Base-by-base conservation (phyloP, 2,113 vertebrate species). In the Zosterops pallidus region DNA sequence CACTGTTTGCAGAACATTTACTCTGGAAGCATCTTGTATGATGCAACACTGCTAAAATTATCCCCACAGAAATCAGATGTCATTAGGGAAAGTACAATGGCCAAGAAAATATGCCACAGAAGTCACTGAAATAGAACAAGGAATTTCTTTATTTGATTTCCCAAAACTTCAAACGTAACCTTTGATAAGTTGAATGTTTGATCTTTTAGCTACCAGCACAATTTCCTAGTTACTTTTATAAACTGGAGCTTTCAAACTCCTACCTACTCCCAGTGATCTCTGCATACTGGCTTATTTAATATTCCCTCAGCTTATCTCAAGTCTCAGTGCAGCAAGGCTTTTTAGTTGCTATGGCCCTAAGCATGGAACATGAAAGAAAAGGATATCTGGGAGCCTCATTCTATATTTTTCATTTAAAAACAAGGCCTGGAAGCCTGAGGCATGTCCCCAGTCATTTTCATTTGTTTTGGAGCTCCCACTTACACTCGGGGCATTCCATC, bases 151-250 rank as follows among this genome's bases (percentile, higher is more conserved):
- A 82, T 91, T 95, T 96, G 95, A 55, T 86, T 89, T 95, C 80
- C 76, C 90, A 83, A 91, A 93, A 94, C 94, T 96, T 97, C 96
- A 97, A 91, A 95, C 13, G 1, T 92, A 96, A 94, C 90, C 82
- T 93, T 97, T 89, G 90, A 96, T 96, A 96, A 95, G 65, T 25
- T 55, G 72, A 89, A 81, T 31, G 84, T 94, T 97, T 97, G 96
- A 97, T 97, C 92, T 96, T 96, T 89, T 94, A 86, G 91, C 96
- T 95, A 94, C 94, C 49, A 97, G 93, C 84, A 69, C 71, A 84
- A 90, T 95, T 97, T 97, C 86, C 59, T 90, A 83, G 86, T 95
- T 96, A 92, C 94, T 90, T 96, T 82, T 92, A 93, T 90, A 95
- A 97, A 95, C 81, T 70, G 59, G 55, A 97, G 85, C 92, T 95